phyloP scores from a whole-genome alignment of 2,797 vertebrate genomes.

The Sarcophilus harrisii region DNA sequence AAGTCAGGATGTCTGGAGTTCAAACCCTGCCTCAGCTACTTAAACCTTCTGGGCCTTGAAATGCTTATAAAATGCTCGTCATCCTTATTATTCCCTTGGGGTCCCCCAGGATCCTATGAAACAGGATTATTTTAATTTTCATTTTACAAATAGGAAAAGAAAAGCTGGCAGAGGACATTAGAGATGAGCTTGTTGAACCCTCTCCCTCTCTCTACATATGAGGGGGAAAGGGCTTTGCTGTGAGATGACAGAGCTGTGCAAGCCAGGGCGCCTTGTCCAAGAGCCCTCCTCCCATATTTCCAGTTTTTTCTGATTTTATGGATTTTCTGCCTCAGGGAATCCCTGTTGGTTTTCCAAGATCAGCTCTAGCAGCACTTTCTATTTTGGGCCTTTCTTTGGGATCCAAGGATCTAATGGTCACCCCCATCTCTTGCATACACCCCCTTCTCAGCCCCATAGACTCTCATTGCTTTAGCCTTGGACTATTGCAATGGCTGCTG shows the following conservation, averaged over 20 bases:
- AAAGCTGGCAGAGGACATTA: too few species aligned
- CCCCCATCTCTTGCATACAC: not conserved
- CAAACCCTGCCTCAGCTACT: not conserved
- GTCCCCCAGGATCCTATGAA: accelerated
- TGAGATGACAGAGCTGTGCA: not conserved
- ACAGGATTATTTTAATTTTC: not conserved
- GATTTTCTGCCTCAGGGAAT: not conserved
- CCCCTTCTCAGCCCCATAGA: not conserved
- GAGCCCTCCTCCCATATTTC: not conserved
- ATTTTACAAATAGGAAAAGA: not conserved
- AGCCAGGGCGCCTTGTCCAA: not conserved
- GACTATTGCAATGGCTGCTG: not conserved
- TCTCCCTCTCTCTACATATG: not conserved
- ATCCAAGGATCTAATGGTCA: not conserved
- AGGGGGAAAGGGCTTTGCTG: not conserved
- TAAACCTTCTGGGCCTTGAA: not conserved
- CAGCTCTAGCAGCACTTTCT: not conserved
- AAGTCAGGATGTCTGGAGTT: not conserved
- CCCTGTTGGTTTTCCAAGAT: not conserved
- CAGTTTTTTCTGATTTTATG: not conserved
- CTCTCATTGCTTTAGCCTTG: not conserved
- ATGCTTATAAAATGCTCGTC: not conserved
- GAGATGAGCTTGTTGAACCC: not conserved
- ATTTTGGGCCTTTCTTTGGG: not conserved
- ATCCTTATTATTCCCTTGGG: not conserved